Evolutionary conservation across 2,797 vertebrate genomes (phyloP).

Genomic region (Falco rusticolus): DNA sequence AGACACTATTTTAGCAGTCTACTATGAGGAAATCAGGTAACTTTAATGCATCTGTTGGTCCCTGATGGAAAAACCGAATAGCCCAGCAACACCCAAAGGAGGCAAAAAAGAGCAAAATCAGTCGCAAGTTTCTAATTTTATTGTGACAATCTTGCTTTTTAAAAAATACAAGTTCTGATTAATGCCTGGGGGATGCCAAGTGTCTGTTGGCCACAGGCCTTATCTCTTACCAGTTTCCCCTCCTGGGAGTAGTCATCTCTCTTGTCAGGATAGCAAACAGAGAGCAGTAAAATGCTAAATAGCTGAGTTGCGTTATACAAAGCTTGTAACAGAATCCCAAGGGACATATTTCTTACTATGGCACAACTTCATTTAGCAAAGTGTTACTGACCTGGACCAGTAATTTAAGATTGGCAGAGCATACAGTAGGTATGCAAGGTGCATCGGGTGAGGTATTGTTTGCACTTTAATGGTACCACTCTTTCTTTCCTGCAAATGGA

Average conservation of each 20-base stretch:
- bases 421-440: background rate
- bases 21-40: background rate
- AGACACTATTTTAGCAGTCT: background rate
- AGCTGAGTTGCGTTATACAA: background rate
- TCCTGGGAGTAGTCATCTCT: background rate
- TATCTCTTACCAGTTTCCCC: background rate
- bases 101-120: conserved; percentile 11
- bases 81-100: background rate
- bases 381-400: background rate
- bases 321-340: background rate
- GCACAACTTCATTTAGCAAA: background rate
- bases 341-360: background rate
- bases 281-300: conserved; percentile 1
- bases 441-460: background rate
- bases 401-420: background rate
- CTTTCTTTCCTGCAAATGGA: background rate
- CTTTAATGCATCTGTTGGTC: background rate
- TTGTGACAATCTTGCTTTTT: conserved; percentile 75
- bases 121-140: conserved; percentile 77
- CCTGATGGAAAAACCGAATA: background rate
- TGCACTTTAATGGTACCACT: background rate
- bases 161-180: conserved; percentile 64
- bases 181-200: conserved; percentile 65
- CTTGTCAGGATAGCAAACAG: background rate
- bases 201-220: conserved; percentile 11